Conservation (phyloP, 2,113 vertebrate species). For the Alouatta palliata region DNA sequence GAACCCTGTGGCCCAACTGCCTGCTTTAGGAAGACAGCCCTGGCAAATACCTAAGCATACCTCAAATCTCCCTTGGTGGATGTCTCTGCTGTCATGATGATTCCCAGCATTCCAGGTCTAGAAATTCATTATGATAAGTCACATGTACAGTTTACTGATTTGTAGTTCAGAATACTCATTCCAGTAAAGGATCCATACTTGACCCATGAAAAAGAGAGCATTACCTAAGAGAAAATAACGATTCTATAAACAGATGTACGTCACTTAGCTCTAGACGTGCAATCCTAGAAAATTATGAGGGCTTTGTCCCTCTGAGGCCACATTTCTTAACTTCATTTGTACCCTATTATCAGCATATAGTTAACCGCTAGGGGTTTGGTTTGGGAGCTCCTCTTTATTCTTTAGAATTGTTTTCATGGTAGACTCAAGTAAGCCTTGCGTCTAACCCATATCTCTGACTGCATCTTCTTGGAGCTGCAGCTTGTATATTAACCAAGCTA, state of each 20-base stretch:
- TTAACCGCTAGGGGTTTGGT: not conserved
- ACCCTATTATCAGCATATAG: not conserved
- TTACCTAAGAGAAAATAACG: not conserved
- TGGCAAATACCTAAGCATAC: not conserved
- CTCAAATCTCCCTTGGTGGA: not conserved
- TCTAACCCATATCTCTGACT: not conserved
- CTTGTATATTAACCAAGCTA: not conserved
- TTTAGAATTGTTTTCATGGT: slow-evolving; percentile 17
- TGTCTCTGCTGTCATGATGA: not conserved
- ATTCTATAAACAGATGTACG: not conserved
- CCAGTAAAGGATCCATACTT: not conserved
- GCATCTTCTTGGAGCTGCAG: not conserved
- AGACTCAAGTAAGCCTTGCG: not conserved
- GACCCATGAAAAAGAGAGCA: not conserved
- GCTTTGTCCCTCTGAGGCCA: slow-evolving; percentile 9
- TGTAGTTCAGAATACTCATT: not conserved
- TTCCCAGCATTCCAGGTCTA: not conserved
- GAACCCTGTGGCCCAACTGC: not conserved
- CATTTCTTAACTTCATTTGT: not conserved
- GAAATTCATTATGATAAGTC: not conserved
- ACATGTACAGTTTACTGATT: not conserved
- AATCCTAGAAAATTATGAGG: not conserved
- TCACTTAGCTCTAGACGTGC: not conserved
- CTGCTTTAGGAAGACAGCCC: not conserved
- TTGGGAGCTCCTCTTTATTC: not conserved